Conservation (phyloP, 2,113 vertebrate species). For the Chinchilla lanigera region DNA sequence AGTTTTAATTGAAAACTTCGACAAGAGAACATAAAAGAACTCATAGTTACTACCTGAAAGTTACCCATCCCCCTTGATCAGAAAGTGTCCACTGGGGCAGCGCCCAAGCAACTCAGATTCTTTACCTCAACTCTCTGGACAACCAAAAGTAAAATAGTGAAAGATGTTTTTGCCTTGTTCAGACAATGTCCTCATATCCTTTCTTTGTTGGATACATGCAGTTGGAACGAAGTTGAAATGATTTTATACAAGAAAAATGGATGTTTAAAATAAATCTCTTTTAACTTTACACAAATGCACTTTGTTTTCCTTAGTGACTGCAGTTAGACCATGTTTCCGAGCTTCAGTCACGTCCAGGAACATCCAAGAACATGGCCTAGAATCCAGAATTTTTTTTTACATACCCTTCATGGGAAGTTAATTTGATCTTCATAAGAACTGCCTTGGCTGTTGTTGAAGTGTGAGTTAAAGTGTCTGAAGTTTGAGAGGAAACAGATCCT, state of each 20-base stretch:
- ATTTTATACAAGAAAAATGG: not conserved
- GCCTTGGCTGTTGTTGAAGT: constrained; percentile 65
- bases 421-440: constrained; percentile 65
- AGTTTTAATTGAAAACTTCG: not conserved
- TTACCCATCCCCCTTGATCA: not conserved
- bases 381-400: constrained; percentile 47
- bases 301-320: constrained; percentile 62
- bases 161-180: not conserved
- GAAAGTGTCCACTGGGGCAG: too few species aligned
- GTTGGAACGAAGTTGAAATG: constrained; percentile 21
- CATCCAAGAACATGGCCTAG: constrained; percentile 63
- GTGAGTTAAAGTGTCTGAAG: constrained; percentile 70
- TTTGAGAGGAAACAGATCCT: constrained; percentile 81
- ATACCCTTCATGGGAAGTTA: constrained; percentile 66
- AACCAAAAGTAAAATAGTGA: not conserved
- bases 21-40: not conserved
- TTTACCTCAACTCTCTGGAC: not conserved
- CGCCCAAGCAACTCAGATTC: not conserved
- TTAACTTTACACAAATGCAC: constrained; percentile 65
- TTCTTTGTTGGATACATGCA: not conserved
- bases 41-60: not conserved
- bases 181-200: not conserved
- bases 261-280: constrained; percentile 59
- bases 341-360: constrained; percentile 64
- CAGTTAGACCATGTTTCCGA: constrained; percentile 57